Evolutionary conservation across 2,797 vertebrate species (phyloP).

Genomic region (Muscicapa comitata): DNA sequence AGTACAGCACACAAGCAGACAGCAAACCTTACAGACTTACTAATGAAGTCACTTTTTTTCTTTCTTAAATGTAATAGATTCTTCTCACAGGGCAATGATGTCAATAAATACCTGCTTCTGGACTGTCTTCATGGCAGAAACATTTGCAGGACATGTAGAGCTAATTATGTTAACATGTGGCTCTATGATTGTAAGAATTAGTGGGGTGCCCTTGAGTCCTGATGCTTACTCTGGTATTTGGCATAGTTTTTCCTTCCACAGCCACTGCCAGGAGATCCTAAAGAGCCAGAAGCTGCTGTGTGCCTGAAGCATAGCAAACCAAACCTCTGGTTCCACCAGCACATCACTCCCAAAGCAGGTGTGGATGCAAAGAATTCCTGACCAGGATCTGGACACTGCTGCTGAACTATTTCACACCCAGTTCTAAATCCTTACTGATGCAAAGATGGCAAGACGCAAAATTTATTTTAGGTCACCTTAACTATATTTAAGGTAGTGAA

Average conservation of each 20-base stretch:
- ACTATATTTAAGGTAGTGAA: background rate
- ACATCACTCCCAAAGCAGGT: background rate
- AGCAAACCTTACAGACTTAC: background rate
- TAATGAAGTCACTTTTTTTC: background rate
- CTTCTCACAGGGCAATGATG: background rate
- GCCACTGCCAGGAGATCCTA: background rate
- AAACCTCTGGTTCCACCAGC: background rate
- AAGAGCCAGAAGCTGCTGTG: background rate
- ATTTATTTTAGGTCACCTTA: background rate
- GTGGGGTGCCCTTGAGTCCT: background rate
- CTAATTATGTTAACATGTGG: background rate
- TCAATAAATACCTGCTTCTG: background rate
- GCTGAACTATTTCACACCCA: background rate
- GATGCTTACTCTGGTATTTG: background rate
- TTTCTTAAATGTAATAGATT: background rate
- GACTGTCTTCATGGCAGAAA: background rate
- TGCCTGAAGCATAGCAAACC: background rate
- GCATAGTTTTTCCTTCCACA: background rate
- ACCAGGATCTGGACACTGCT: background rate
- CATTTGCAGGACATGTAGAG: background rate
- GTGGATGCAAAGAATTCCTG: background rate
- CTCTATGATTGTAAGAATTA: background rate
- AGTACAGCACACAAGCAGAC: background rate
- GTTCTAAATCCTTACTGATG: background rate
- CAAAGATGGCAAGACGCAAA: background rate